These are phyloP conservation scores for Orius insidiosus DNA, from an alignment of 1,140 invertebrate genomes.

Conservation along the genomic window DNA sequence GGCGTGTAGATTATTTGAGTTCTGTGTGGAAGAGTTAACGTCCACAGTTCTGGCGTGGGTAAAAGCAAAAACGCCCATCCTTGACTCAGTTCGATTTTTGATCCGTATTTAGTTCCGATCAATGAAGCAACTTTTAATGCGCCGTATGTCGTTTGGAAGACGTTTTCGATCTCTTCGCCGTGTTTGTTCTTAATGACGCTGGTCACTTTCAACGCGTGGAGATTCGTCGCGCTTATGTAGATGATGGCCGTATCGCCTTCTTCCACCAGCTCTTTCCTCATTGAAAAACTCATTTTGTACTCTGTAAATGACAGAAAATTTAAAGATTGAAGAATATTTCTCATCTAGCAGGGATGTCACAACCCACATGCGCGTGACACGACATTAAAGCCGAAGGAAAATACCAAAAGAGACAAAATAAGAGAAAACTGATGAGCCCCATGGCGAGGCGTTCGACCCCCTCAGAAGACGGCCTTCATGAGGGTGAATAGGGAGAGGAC, in stretches of 20 bases:
- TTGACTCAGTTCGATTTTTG: conserved; percentile 42
- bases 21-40: conserved; percentile 76
- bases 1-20: conserved; percentile 98
- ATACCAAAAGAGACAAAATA: no score
- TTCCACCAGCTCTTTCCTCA: conserved; percentile 59
- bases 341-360: no score
- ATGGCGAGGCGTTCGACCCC: no score
- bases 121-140: conserved; percentile 73
- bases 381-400: no score
- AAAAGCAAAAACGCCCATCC: conserved; percentile 77
- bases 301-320: no score
- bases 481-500: no score
- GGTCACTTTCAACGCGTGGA: conserved; percentile 62
- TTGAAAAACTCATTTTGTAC: conserved; percentile 16
- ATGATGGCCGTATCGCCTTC: conserved; percentile 84
- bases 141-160: conserved; percentile 87
- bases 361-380: no score
- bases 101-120: conserved; percentile 67
- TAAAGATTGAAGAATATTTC: no score
- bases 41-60: conserved; percentile 93
- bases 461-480: no score
- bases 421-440: no score
- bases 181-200: conserved; percentile 57
- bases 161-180: conserved; percentile 57
- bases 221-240: conserved; percentile 67